phyloP scores from a whole-genome alignment of 2,888 invertebrate genomes.

The Perizoma affinitatum region DNA sequence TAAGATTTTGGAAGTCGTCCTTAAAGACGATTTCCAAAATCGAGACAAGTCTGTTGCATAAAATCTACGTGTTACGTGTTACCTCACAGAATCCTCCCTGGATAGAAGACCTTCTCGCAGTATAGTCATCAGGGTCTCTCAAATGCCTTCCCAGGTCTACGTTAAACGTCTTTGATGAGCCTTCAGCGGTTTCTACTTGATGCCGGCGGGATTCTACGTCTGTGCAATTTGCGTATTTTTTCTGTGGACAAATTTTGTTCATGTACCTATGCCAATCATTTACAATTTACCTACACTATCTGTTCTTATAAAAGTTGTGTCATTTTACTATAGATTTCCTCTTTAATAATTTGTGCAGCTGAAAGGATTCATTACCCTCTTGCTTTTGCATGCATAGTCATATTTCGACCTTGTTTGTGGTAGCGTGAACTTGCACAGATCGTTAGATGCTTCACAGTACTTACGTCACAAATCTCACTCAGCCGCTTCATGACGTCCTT shows the following conservation, averaged over 20 bases:
- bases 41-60: too few species aligned
- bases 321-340: too few species aligned
- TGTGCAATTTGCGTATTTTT: slow-evolving; percentile 76
- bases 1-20: too few species aligned
- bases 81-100: slow-evolving; percentile 79
- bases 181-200: slow-evolving; percentile 38
- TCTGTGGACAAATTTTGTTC: slow-evolving; percentile 46
- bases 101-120: slow-evolving; percentile 63
- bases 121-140: slow-evolving; percentile 68
- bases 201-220: slow-evolving; percentile 61
- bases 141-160: slow-evolving; percentile 72
- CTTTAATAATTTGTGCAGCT: too few species aligned
- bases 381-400: too few species aligned
- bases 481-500: slow-evolving; percentile 74
- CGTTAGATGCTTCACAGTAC: slow-evolving; percentile 23
- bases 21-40: too few species aligned
- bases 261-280: too few species aligned
- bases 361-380: too few species aligned
- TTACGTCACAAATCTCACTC: slow-evolving; percentile 73
- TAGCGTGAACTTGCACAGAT: too few species aligned
- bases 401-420: too few species aligned
- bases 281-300: too few species aligned
- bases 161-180: slow-evolving; percentile 42
- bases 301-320: too few species aligned
- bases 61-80: neutral